Conservation (phyloP, 2,888 invertebrate species). For the Sinodicranocentrus sp. region DNA sequence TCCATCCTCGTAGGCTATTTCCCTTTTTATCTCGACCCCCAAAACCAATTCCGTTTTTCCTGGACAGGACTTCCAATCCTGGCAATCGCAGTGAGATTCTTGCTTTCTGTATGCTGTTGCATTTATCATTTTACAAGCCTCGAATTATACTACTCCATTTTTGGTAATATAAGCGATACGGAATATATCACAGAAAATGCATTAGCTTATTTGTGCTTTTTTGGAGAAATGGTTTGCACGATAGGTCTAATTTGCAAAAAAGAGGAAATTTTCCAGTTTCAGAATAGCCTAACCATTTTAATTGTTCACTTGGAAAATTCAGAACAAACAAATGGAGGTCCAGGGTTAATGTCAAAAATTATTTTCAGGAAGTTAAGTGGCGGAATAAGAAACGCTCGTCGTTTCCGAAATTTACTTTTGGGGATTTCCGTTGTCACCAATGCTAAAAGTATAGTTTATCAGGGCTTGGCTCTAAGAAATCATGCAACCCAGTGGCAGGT, state of each 20-base stretch:
- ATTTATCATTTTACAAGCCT: neutral
- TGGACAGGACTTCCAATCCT: neutral
- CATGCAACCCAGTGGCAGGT: neutral
- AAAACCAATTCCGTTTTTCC: neutral
- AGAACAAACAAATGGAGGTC: no score
- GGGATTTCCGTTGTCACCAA: no score
- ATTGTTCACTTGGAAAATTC: no score
- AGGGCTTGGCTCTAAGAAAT: neutral
- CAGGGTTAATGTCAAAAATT: no score
- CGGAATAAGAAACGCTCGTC: no score
- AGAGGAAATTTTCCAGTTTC: neutral
- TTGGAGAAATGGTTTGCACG: neutral
- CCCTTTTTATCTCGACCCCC: neutral
- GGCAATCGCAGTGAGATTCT: neutral
- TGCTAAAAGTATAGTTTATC: neutral
- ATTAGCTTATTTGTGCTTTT: neutral
- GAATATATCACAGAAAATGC: neutral
- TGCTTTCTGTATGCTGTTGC: neutral
- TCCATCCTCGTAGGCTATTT: neutral
- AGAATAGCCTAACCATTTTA: neutral
- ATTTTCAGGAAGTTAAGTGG: neutral
- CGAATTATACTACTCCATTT: neutral
- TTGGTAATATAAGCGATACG: neutral
- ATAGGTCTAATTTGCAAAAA: neutral
- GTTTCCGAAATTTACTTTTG: no score